Percentiles rank a stretch among this genome's conserved stretches.
Evolutionary conservation across 1,140 invertebrate genomes (phyloP).

Genomic region (Leptinotarsa defecta): DNA sequence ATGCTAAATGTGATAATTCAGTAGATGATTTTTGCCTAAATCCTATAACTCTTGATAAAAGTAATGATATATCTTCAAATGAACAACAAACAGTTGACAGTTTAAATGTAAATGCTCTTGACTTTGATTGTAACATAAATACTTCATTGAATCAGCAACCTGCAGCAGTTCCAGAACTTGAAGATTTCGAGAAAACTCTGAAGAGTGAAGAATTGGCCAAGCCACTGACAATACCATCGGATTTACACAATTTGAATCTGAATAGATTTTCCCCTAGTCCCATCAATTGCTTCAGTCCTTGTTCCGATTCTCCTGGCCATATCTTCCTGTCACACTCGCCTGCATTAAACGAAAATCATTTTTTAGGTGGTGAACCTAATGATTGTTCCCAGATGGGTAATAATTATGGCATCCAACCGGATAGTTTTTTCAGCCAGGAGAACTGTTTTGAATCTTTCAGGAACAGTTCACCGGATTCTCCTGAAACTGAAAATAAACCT

Average conservation of each 20-base stretch:
- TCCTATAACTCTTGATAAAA: neutral
- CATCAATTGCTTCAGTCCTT: slow-evolving; percentile 23
- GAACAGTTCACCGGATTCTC: neutral
- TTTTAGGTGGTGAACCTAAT: neutral
- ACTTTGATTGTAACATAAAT: neutral
- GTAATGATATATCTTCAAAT: slow-evolving; percentile 6
- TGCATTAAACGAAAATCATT: neutral
- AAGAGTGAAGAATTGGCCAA: slow-evolving; percentile 31
- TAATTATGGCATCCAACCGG: neutral
- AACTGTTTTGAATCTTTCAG: slow-evolving; percentile 8
- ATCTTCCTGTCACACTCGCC: slow-evolving; percentile 6
- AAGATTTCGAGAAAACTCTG: slow-evolving; percentile 35
- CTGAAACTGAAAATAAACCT: neutral
- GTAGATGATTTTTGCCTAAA: neutral
- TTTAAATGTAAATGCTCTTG: neutral
- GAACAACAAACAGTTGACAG: neutral
- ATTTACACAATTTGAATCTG: slow-evolving; percentile 22
- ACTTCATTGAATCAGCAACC: slow-evolving; percentile 16
- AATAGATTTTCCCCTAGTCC: slow-evolving; percentile 24
- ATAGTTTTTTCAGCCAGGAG: neutral
- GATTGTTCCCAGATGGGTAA: neutral
- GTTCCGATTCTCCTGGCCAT: slow-evolving; percentile 15
- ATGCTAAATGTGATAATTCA: neutral
- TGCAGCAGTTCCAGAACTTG: slow-evolving; percentile 30
- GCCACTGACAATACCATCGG: slow-evolving; percentile 21